Conservation (phyloP, 1,140 invertebrate species). For the Aleiodes sp. region DNA sequence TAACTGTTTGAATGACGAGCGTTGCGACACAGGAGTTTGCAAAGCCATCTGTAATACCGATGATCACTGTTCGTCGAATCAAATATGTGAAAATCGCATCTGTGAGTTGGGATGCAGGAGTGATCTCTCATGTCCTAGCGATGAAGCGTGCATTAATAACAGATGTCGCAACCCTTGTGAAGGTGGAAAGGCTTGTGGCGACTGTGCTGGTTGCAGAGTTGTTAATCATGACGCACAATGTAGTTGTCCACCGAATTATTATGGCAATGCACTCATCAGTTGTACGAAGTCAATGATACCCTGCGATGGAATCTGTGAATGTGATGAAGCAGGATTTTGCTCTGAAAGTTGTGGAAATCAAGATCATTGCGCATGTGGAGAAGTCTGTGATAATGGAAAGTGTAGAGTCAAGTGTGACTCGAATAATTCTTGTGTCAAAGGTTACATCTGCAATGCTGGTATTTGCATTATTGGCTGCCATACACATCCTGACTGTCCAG, state of each 20-base stretch:
- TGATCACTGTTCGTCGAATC: slow-evolving; percentile 77
- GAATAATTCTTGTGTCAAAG: slow-evolving; percentile 64
- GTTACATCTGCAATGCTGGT: slow-evolving; percentile 73
- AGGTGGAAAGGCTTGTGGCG: slow-evolving; percentile 75
- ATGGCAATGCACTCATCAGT: slow-evolving; percentile 81
- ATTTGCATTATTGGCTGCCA: slow-evolving; percentile 79
- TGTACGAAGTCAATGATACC: slow-evolving; percentile 74
- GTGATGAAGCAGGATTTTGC: slow-evolving; percentile 83
- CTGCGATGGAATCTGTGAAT: slow-evolving; percentile 76
- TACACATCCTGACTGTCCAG: slow-evolving; percentile 81
- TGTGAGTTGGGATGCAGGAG: slow-evolving; percentile 86
- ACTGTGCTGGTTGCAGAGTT: slow-evolving; percentile 84
- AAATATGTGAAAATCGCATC: slow-evolving; percentile 87
- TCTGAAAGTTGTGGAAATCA: slow-evolving; percentile 73
- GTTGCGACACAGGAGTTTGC: slow-evolving; percentile 83
- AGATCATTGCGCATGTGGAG: slow-evolving; percentile 80
- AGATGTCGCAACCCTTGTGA: slow-evolving; percentile 86
- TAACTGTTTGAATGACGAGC: slow-evolving; percentile 84
- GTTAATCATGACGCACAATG: slow-evolving; percentile 86
- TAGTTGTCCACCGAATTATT: slow-evolving; percentile 80
- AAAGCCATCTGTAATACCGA: slow-evolving; percentile 87
- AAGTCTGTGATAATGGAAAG: slow-evolving; percentile 71
- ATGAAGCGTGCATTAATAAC: slow-evolving; percentile 83
- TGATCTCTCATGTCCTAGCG: slow-evolving; percentile 78
- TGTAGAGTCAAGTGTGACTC: slow-evolving; percentile 73